These are phyloP conservation scores for Nezara viridula DNA, from an alignment of 2,888 invertebrate genomes.

Conservation along the genomic window DNA sequence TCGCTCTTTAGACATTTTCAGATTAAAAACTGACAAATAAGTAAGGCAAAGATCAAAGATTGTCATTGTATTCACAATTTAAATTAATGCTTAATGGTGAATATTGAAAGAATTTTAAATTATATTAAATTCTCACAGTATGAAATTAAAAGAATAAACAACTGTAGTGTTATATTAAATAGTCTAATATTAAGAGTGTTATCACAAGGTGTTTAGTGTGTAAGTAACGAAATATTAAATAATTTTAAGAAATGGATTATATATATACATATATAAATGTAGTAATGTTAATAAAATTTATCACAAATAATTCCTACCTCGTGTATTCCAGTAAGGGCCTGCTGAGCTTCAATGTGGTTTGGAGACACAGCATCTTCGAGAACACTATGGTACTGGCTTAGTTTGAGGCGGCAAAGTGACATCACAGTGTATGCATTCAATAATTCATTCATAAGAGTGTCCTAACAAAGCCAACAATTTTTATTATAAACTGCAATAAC, in stretches of 20 bases:
- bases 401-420: slow-evolving; percentile 70
- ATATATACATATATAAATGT: neutral
- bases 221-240: neutral
- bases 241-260: neutral
- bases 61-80: neutral
- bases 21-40: neutral
- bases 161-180: too few relatives aligned
- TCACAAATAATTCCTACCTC: slow-evolving; percentile 68
- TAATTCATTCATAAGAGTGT: slow-evolving; percentile 69
- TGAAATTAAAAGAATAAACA: too few relatives aligned
- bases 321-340: slow-evolving; percentile 71
- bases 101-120: too few relatives aligned
- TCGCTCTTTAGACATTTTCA: neutral
- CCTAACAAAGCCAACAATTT: slow-evolving; percentile 63
- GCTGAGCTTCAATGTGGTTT: slow-evolving; percentile 68
- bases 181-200: too few relatives aligned
- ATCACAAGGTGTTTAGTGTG: too few relatives aligned
- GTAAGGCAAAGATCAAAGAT: neutral
- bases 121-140: too few relatives aligned
- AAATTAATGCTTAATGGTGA: too few relatives aligned
- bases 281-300: neutral
- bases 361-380: slow-evolving; percentile 69
- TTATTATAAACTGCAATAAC: neutral
- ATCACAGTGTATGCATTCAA: slow-evolving; percentile 71
- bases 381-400: slow-evolving; percentile 69